These are phyloP conservation scores for Macrophya annulata DNA, from an alignment of 2,888 invertebrate genomes.

Conservation along the genomic window DNA sequence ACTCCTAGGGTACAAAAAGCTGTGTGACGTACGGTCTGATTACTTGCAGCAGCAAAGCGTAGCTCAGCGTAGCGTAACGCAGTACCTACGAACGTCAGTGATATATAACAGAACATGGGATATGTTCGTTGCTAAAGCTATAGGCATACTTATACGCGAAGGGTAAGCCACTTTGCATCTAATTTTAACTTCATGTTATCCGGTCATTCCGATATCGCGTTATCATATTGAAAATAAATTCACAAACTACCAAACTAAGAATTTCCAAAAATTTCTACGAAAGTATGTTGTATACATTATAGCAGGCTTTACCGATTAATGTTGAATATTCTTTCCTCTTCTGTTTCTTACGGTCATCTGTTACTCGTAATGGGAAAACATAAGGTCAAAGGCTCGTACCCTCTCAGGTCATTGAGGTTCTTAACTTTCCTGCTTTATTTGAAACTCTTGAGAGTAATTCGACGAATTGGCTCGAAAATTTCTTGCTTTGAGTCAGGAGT, in stretches of 20 bases:
- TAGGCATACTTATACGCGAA: constrained; percentile 3
- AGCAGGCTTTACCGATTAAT: background rate
- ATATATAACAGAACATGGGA: constrained; percentile 28
- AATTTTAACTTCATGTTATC: constrained; percentile 2
- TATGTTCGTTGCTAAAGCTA: background rate
- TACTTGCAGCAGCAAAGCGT: constrained; percentile 46
- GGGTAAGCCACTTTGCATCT: constrained; percentile 18
- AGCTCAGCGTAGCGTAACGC: constrained; percentile 36
- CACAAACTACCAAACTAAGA: background rate
- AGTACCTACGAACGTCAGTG: constrained; percentile 44
- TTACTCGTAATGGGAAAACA: background rate
- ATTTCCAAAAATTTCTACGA: background rate
- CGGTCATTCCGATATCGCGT: constrained; percentile 3
- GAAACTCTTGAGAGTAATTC: constrained; percentile 13
- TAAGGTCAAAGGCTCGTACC: background rate
- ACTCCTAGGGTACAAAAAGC: constrained; percentile 42
- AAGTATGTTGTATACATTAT: too few relatives aligned
- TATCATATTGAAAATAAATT: background rate
- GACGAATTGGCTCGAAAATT: constrained; percentile 29
- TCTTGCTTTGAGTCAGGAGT: constrained; percentile 6
- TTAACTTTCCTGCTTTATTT: background rate
- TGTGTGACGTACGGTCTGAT: constrained; percentile 51
- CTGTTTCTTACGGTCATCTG: background rate
- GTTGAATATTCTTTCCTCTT: background rate
- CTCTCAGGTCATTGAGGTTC: constrained; percentile 7